phyloP scores from a whole-genome alignment of 2,113 vertebrate species.

The Dolichallabes microphthalmus region DNA sequence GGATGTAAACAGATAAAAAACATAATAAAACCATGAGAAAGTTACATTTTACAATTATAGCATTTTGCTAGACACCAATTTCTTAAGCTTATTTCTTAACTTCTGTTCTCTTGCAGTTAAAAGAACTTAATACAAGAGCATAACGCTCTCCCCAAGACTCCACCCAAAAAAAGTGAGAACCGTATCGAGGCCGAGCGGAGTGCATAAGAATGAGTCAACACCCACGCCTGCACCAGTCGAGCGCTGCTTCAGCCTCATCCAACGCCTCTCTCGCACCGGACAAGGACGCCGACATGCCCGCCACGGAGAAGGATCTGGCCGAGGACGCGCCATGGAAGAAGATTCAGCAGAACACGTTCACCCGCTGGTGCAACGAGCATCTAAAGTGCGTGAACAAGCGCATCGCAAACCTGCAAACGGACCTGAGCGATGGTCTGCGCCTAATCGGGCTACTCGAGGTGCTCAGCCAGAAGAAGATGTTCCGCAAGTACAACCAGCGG shows the following conservation, averaged over 20 bases:
- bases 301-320: constrained; percentile 83
- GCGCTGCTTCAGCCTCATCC: constrained; percentile 70
- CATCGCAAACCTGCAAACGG: constrained; percentile 79
- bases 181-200: constrained; percentile 68
- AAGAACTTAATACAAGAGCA: constrained; percentile 40
- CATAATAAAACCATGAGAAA: neutral
- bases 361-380: constrained; percentile 84
- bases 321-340: constrained; percentile 85
- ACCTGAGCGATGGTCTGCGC: constrained; percentile 81
- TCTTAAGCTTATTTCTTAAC: constrained; percentile 29
- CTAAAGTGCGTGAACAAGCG: constrained; percentile 83
- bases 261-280: constrained; percentile 72
- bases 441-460: constrained; percentile 84
- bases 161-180: constrained; percentile 69
- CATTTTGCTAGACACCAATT: neutral
- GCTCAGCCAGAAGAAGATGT: constrained; percentile 87
- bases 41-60: neutral
- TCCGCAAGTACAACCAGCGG: constrained; percentile 83
- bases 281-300: constrained; percentile 83
- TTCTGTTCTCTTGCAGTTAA: constrained; percentile 51
- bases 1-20: neutral
- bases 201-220: constrained; percentile 84
- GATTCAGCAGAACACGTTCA: constrained; percentile 85
- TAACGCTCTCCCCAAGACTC: constrained; percentile 64
- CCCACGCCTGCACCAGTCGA: constrained; percentile 78